These are phyloP conservation scores for Nomada ferruginata DNA, from an alignment of 2,888 invertebrate species.

Conservation along the genomic window DNA sequence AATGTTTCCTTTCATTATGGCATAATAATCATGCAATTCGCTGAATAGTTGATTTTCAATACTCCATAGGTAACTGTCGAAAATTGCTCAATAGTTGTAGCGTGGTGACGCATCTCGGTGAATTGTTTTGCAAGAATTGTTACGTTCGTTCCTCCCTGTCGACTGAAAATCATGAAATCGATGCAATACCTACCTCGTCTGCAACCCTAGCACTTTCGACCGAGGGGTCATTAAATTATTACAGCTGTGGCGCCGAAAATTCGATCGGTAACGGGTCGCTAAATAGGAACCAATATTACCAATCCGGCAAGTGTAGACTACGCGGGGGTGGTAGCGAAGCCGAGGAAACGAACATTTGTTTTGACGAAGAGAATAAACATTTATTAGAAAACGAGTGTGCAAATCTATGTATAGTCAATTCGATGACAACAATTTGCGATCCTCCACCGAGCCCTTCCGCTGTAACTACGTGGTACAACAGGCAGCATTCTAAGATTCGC, in stretches of 20 bases:
- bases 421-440: constrained; percentile 52
- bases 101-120: constrained; percentile 76
- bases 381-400: constrained; percentile 49
- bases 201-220: constrained; percentile 14
- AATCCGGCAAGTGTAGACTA: constrained; percentile 61
- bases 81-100: constrained; percentile 79
- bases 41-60: not conserved
- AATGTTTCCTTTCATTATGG: constrained; percentile 22
- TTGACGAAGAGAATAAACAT: constrained; percentile 42
- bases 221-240: constrained; percentile 11
- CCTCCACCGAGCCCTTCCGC: constrained; percentile 56
- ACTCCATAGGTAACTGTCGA: constrained; percentile 79
- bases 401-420: constrained; percentile 36
- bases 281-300: constrained; percentile 27
- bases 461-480: constrained; percentile 70
- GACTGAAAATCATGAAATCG: constrained; percentile 41
- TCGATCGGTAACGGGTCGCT: constrained; percentile 35
- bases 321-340: constrained; percentile 68
- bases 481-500: constrained; percentile 53
- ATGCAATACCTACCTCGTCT: constrained; percentile 3
- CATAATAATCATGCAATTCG: not conserved
- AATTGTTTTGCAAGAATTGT: constrained; percentile 81
- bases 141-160: constrained; percentile 66
- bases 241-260: constrained; percentile 50
- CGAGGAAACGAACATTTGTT: constrained; percentile 36